These are phyloP conservation scores for Alloscopus bannaensis DNA, from an alignment of 2,888 invertebrate species.

Conservation along the genomic window DNA sequence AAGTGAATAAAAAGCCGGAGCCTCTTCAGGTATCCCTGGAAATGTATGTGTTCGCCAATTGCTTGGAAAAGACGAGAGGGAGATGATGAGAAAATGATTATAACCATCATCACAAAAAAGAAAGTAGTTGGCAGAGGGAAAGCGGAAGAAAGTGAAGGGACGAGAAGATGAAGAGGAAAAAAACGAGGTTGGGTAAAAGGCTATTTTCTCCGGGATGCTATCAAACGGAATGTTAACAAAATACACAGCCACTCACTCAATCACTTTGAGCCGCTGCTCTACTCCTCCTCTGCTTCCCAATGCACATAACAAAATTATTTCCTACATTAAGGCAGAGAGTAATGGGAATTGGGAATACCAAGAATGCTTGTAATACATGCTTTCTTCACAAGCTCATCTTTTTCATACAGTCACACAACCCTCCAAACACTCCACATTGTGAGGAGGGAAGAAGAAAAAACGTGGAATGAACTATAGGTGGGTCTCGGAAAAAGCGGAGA, in stretches of 20 bases:
- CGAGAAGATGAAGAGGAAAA: not conserved
- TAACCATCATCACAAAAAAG: constrained; percentile 1
- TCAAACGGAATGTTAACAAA: constrained; percentile 11
- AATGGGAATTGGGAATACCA: constrained; percentile 52
- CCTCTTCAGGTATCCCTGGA: not conserved
- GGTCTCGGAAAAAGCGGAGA: no score
- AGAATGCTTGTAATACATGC: constrained; percentile 19
- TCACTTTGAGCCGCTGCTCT: constrained; percentile 12
- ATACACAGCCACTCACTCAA: not conserved
- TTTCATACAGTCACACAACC: no score
- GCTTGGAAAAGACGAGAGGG: not conserved
- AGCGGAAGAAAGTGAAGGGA: not conserved
- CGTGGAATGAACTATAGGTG: no score
- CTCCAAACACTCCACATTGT: no score
- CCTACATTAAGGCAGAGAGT: constrained; percentile 50
- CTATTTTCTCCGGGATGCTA: not conserved
- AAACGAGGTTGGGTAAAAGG: not conserved
- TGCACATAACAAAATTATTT: constrained; percentile 55
- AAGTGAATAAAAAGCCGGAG: constrained; percentile 13
- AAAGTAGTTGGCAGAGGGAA: not conserved
- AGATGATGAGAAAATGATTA: constrained; percentile 12
- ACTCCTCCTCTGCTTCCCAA: constrained; percentile 42
- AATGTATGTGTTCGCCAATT: not conserved
- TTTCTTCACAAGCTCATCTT: constrained; percentile 9
- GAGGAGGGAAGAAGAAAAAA: no score